These are phyloP conservation scores for Ailuropoda melanoleuca DNA, from an alignment of 2,113 vertebrate species.

Conservation along the genomic window DNA sequence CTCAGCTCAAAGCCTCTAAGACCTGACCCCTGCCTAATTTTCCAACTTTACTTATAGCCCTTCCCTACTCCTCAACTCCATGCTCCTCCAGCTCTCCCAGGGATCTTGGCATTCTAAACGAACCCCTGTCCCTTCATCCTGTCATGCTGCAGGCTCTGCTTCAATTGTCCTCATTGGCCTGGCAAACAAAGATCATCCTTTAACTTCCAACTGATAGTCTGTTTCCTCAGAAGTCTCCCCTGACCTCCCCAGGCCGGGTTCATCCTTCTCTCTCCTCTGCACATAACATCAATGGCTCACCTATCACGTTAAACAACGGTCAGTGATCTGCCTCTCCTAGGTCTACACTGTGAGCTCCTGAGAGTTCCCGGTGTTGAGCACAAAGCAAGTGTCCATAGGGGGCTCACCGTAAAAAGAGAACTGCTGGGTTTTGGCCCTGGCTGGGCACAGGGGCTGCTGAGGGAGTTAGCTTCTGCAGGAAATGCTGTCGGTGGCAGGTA, in stretches of 20 bases:
- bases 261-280: background rate
- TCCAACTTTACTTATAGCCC: background rate
- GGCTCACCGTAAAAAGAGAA: background rate
- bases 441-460: background rate
- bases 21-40: background rate
- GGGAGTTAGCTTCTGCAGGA: background rate
- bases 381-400: background rate
- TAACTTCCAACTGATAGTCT: background rate
- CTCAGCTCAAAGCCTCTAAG: background rate
- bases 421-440: fast-evolving
- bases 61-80: background rate
- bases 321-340: background rate
- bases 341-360: background rate
- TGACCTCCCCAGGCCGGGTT: background rate
- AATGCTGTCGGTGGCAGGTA: background rate
- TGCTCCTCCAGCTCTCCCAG: background rate
- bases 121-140: background rate
- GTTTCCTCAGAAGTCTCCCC: background rate
- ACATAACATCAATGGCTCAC: fast-evolving
- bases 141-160: background rate
- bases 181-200: background rate
- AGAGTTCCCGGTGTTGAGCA: background rate
- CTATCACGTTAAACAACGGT: background rate
- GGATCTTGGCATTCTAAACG: background rate
- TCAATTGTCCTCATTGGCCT: background rate